These are phyloP conservation scores for Trichogramma evanescens DNA, from an alignment of 2,888 invertebrate species.

Conservation along the genomic window DNA sequence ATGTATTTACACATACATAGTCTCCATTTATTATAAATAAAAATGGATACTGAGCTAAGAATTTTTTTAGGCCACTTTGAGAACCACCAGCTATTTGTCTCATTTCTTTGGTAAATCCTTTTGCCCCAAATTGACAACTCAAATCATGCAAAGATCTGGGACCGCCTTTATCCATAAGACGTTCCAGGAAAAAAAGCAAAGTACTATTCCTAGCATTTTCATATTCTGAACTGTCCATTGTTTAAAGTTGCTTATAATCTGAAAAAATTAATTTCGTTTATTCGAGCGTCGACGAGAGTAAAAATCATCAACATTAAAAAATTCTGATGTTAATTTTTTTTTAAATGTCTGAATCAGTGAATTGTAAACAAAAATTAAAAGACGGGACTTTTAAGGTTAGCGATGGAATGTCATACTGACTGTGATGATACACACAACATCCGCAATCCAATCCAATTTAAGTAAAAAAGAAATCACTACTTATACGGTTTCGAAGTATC, in stretches of 20 bases:
- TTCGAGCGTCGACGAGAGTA: too few species aligned
- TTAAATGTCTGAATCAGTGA: too few species aligned
- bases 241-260: not conserved
- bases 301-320: too few species aligned
- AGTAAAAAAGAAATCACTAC: too few species aligned
- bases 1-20: constrained; percentile 78
- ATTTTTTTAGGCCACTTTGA: constrained; percentile 93
- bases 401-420: too few species aligned
- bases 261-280: not conserved
- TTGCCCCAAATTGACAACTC: constrained; percentile 98
- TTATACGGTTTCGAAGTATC: too few species aligned
- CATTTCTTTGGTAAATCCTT: constrained; percentile 99
- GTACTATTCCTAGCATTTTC: constrained; percentile 92
- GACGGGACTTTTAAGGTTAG: too few species aligned
- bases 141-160: constrained; percentile 94
- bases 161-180: constrained; percentile 93
- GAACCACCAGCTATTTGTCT: constrained; percentile 91
- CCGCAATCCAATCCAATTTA: too few species aligned
- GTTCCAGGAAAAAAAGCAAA: constrained; percentile 95
- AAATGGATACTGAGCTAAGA: constrained; percentile 91
- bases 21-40: constrained; percentile 93
- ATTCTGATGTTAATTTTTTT: too few species aligned
- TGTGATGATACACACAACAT: too few species aligned
- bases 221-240: constrained; percentile 89
- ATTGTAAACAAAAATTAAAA: too few species aligned